These are phyloP conservation scores for Hemitrygon akajei DNA, from an alignment of 2,797 vertebrate genomes.

Conservation along the genomic window DNA sequence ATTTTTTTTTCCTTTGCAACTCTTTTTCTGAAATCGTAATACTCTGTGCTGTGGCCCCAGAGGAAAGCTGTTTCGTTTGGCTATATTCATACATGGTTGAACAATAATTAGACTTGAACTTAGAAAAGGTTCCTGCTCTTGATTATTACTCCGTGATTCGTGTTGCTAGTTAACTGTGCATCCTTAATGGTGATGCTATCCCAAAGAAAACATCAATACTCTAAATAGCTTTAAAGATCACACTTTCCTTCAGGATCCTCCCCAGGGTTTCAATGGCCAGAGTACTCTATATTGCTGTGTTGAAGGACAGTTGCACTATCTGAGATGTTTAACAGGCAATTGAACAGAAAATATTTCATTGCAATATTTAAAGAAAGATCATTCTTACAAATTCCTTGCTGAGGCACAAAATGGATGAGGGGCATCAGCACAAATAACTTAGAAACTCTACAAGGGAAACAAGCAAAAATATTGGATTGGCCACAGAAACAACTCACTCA, in stretches of 20 bases:
- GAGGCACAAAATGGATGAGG: not conserved
- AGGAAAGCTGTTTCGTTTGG: too few species aligned
- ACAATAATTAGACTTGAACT: too few species aligned
- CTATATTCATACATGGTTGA: too few species aligned
- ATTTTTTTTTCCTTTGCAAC: too few species aligned
- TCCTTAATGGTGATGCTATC: not conserved
- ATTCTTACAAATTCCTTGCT: not conserved
- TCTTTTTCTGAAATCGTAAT: too few species aligned
- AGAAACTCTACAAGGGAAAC: too few species aligned
- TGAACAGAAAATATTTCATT: not conserved
- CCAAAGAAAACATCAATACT: not conserved
- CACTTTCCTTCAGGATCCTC: not conserved
- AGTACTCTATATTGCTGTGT: not conserved
- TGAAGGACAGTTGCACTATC: not conserved
- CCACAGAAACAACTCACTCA: too few species aligned
- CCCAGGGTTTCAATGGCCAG: not conserved
- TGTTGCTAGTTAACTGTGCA: not conserved
- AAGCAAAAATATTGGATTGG: too few species aligned
- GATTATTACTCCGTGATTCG: not conserved
- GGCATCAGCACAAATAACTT: too few species aligned
- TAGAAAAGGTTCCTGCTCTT: not conserved
- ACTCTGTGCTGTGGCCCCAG: too few species aligned
- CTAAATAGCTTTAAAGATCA: not conserved
- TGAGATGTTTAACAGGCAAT: not conserved
- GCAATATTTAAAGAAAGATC: not conserved